These are phyloP conservation scores for Rhynchophorus ferrugineus DNA, from an alignment of 1,140 invertebrate species.

Conservation along the genomic window DNA sequence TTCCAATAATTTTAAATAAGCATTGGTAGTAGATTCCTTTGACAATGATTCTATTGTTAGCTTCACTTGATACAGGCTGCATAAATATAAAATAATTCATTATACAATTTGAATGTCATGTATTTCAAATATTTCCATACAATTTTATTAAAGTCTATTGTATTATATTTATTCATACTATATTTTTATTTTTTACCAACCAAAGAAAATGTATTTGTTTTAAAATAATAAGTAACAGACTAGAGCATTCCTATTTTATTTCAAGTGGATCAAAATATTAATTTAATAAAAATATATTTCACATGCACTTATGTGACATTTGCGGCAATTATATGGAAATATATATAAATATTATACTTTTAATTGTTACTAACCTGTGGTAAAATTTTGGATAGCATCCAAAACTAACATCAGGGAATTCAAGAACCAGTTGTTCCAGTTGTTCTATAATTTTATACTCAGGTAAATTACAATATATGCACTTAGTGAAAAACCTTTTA, in stretches of 20 bases:
- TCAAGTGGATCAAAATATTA: too few relatives aligned
- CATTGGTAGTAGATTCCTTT: constrained; percentile 36
- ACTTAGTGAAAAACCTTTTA: constrained; percentile 39
- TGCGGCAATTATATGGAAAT: not conserved
- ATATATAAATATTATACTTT: not conserved
- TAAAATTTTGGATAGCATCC: constrained; percentile 47
- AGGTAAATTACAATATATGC: constrained; percentile 42
- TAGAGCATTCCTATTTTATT: too few relatives aligned
- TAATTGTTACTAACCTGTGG: constrained; percentile 35
- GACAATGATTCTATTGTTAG: constrained; percentile 45
- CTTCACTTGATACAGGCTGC: constrained; percentile 44
- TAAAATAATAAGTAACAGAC: too few relatives aligned
- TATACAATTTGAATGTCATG: not conserved
- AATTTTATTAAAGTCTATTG: not conserved
- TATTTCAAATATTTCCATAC: not conserved
- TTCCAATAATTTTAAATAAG: constrained; percentile 38
- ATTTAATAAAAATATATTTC: not conserved
- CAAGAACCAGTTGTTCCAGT: constrained; percentile 40
- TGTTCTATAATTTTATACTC: constrained; percentile 44
- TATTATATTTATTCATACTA: too few relatives aligned
- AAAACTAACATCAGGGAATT: constrained; percentile 45
- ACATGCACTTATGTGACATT: not conserved
- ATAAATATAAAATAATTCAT: constrained; percentile 25
- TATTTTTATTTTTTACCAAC: too few relatives aligned
- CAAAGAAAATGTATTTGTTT: too few relatives aligned